Evolutionary conservation across 2,888 invertebrate genomes (phyloP).

Genomic region (Yponomeuta malinellus): DNA sequence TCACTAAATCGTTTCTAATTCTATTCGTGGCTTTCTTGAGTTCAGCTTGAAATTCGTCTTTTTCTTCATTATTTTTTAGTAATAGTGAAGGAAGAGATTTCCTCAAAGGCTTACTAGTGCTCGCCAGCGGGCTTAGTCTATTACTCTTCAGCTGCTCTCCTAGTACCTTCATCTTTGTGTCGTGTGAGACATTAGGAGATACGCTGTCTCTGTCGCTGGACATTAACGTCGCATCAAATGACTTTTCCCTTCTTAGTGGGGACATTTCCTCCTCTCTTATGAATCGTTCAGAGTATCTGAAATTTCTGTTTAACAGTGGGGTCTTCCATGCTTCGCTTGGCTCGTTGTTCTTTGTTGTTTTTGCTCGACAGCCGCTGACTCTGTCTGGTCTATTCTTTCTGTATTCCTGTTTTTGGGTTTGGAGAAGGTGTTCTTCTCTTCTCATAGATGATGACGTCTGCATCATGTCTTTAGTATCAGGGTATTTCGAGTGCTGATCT

Average conservation of each 20-base stretch:
- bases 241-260: slow-evolving; percentile 65
- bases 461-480: slow-evolving; percentile 59
- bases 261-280: slow-evolving; percentile 58
- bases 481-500: slow-evolving; percentile 61
- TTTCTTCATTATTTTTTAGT: slow-evolving; percentile 67
- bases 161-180: slow-evolving; percentile 48
- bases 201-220: slow-evolving; percentile 51
- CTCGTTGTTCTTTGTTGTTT: slow-evolving; percentile 61
- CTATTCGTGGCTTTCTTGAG: slow-evolving; percentile 71
- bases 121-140: slow-evolving; percentile 47
- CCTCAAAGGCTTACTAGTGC: slow-evolving; percentile 59
- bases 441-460: slow-evolving; percentile 59
- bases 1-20: slow-evolving; percentile 66
- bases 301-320: slow-evolving; percentile 61
- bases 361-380: slow-evolving; percentile 65
- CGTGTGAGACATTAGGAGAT: slow-evolving; percentile 50
- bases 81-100: slow-evolving; percentile 75
- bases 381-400: slow-evolving; percentile 67
- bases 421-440: slow-evolving; percentile 66
- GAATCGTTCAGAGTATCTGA: slow-evolving; percentile 69
- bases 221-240: slow-evolving; percentile 64
- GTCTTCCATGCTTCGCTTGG: slow-evolving; percentile 63
- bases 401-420: slow-evolving; percentile 64
- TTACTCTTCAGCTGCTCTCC: slow-evolving; percentile 51
- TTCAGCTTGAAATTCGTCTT: slow-evolving; percentile 73